Percentiles rank a stretch among this genome's conserved stretches.
These are phyloP conservation scores for Ivindomyrus marchei DNA, from an alignment of 2,113 vertebrate species.

Conservation along the genomic window DNA sequence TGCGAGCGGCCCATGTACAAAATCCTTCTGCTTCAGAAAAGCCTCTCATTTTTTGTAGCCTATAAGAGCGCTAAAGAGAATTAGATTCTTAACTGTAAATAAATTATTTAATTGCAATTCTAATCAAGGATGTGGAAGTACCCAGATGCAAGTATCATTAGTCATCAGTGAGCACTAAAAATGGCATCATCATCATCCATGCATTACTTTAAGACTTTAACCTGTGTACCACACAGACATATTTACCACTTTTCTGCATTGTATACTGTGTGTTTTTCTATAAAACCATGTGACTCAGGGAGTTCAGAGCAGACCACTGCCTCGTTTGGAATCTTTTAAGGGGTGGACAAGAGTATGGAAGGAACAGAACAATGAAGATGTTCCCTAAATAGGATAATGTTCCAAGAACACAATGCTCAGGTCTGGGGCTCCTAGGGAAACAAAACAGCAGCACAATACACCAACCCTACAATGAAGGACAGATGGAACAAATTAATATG, in stretches of 20 bases:
- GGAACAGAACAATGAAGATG: neutral
- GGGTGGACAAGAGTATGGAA: neutral
- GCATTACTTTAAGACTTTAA: neutral
- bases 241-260: neutral
- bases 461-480: neutral
- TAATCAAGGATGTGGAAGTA: neutral
- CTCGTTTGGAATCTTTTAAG: neutral
- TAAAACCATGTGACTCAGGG: neutral
- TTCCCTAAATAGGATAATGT: neutral
- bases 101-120: neutral
- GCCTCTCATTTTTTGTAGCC: neutral
- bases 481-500: slow-evolving; percentile 1
- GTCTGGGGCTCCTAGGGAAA: neutral
- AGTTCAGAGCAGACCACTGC: neutral
- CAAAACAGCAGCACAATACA: neutral
- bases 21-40: neutral
- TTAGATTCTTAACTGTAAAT: neutral
- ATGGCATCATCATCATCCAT: neutral
- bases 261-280: neutral
- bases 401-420: neutral
- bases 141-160: neutral
- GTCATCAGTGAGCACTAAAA: neutral
- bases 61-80: neutral
- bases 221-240: neutral
- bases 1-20: neutral